Base-by-base conservation (phyloP, 1,140 invertebrate species). In the Pseudachorutes palmiensis region DNA sequence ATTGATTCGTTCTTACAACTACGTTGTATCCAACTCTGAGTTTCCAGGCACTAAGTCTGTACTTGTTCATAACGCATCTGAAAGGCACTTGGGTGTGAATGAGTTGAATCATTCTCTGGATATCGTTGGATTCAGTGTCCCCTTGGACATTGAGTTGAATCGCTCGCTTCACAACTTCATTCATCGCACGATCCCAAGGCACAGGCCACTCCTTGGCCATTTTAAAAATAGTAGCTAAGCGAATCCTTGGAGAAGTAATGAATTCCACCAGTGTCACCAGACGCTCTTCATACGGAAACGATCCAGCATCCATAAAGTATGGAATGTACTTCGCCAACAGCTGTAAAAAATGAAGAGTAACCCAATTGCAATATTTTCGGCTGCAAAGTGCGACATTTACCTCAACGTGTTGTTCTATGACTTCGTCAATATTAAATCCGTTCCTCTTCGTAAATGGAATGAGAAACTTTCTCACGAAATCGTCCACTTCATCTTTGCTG, bases 251-350 rank as follows among this genome's bases (percentile, higher is more conserved):
- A 0, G 29, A 49, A 1, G 5, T 12, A 36, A 67, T 67, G 1
- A 65, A 49, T 33, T 59, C 45, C 19, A 71, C 59, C 0, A 73
- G 48, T 14, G 28, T 48, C 1, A 71, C 55, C 2, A 73, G 36
- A 24, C 72, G 60, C 30, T 73, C 72, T 45, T 73, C 69, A 24
- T 64, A 66, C 1, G 72, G 72, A 51, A 73, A 71, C 26, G 61
- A 62, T 9, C 31, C 36, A 1, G 71, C 9, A 32, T 49, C 36
- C 0, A 67, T 33, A 31, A 57, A 70, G 45, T 66, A 67, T 0
- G 28, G 33, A 26, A 69, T 22, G 22, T 66, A 24, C 19, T 28
- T 19, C 22, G 70, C 30, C 16, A 69, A 58, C 1, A 55, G 55
- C 2, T 64, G 19, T 22, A 63, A 16, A 30, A 61, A 30, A 61